Base-by-base conservation (phyloP, 2,113 vertebrate genomes). In the Nestor notabilis region DNA sequence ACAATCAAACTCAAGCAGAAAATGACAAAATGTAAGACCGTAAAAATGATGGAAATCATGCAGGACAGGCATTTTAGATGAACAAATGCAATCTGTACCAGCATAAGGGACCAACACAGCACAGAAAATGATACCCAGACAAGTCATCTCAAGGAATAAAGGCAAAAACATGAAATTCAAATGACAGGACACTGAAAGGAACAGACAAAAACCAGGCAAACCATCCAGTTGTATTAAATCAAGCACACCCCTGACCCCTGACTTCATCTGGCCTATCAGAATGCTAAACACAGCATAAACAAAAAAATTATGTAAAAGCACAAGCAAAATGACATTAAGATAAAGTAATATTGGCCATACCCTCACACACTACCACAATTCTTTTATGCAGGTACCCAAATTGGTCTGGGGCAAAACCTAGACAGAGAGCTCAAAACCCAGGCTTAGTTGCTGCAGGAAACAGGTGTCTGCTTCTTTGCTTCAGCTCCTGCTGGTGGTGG, bases 11-110 rank as follows among this genome's bases (percentile, higher is more conserved):
- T 89, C 91, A 93, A 97, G 95, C 92, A 70, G 66, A 92, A 97
- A 75, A 95, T 94, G 96, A 98, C 97, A 98, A 97, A 92, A 97
- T 72, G 66, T 89, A 96, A 97, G 96, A 91, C 94, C 28, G 7
- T 98, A 98, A 98, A 98, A 97, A 98, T 98, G 98, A 98, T 96
- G 94, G 96, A 97, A 96, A 98, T 98, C 90, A 79, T 84, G 82
- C 50, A 79, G 95, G 97, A 98, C 98, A 97, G 96, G 97, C 96
- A 86, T 97, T 97, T 98, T 95, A 95, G 46, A 96, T 95, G 95
- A 97, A 95, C 96, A 98, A 98, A 97, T 96, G 87, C 94, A 97
- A 98, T 97, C 95, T 93, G 63, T 80, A 95, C 94, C 96, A 97
- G 95, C 90, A 96, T 87, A 97, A 76, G 96, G 96, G 91, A 95